These are phyloP conservation scores for Toxostoma redivivum DNA, from an alignment of 2,113 vertebrate species.

Conservation along the genomic window DNA sequence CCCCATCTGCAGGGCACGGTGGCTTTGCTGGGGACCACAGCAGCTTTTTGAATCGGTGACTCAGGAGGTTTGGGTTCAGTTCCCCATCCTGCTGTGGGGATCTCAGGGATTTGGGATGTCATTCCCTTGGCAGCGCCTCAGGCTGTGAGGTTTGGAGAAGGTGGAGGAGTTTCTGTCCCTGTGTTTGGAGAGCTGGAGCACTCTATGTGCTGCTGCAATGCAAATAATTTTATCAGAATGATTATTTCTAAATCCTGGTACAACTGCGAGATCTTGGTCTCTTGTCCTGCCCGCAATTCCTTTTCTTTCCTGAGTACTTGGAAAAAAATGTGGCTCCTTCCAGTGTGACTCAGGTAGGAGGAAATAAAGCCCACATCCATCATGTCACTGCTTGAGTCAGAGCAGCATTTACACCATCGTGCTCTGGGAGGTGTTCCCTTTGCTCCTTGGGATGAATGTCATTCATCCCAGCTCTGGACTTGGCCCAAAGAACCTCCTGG, in stretches of 20 bases:
- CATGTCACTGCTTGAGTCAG: background rate
- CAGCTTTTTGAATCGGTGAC: background rate
- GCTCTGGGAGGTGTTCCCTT: background rate
- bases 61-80: background rate
- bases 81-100: background rate
- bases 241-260: background rate
- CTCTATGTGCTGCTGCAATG: background rate
- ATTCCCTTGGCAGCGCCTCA: background rate
- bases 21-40: background rate
- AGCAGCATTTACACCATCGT: background rate
- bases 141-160: background rate
- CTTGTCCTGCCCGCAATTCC: background rate
- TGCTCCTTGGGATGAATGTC: background rate
- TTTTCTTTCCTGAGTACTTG: background rate
- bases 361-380: background rate
- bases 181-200: background rate
- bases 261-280: background rate
- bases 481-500: background rate
- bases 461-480: background rate
- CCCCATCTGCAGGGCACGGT: background rate
- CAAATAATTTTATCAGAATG: background rate
- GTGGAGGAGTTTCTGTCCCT: background rate
- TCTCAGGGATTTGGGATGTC: background rate
- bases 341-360: background rate
- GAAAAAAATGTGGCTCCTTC: background rate